Conservation (phyloP, 2,888 invertebrate species). For the Sphaerophoria taeniata region DNA sequence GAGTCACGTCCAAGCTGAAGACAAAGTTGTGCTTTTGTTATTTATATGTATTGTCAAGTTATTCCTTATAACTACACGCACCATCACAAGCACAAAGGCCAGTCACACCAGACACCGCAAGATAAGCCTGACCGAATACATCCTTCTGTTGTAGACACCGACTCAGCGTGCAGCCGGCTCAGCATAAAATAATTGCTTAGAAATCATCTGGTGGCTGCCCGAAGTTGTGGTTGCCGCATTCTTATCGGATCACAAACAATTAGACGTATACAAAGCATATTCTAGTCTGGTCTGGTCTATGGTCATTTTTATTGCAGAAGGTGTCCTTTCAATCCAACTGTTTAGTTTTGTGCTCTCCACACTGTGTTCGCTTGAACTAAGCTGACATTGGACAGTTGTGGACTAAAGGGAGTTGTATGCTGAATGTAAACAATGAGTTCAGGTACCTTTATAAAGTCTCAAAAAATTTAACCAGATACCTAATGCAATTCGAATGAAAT, state of each 20-base stretch:
- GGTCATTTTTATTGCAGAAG: slow-evolving; percentile 43
- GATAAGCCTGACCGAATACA: too few species aligned
- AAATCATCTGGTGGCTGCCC: slow-evolving; percentile 63
- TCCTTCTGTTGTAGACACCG: background rate
- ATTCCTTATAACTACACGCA: slow-evolving; percentile 22
- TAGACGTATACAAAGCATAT: slow-evolving; percentile 37
- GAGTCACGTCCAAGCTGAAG: background rate
- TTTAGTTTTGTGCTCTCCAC: slow-evolving; percentile 4
- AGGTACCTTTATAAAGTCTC: too few species aligned
- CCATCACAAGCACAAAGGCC: background rate
- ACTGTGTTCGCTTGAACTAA: background rate
- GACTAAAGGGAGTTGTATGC: background rate
- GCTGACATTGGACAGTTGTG: background rate
- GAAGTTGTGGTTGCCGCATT: slow-evolving; percentile 65
- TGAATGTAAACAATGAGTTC: background rate
- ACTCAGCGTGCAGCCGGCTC: background rate
- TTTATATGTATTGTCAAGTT: slow-evolving; percentile 26
- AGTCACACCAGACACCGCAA: background rate
- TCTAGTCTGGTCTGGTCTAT: background rate
- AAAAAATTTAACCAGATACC: too few species aligned
- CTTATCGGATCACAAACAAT: slow-evolving; percentile 64
- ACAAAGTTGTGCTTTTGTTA: slow-evolving; percentile 4
- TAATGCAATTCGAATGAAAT: too few species aligned
- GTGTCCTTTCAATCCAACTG: slow-evolving; percentile 17
- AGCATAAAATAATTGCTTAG: slow-evolving; percentile 62